Evolutionary conservation across 64 coral and sea anemone species (phyloP).

Genomic region (Anthopleura sola): DNA sequence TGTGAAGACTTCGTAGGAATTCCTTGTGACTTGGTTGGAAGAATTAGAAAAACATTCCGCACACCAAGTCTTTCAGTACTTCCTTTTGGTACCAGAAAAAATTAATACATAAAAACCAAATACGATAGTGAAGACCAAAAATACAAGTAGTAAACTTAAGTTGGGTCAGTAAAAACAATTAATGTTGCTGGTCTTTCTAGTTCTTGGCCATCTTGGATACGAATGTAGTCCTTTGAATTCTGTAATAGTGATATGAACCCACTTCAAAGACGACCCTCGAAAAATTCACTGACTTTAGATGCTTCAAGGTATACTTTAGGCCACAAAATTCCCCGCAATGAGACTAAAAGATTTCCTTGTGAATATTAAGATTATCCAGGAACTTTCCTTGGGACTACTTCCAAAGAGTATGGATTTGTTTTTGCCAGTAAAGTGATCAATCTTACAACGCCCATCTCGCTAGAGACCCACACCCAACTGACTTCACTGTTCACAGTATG

Average conservation of each 20-base stretch:
- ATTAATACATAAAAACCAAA: background rate
- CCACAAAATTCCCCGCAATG: background rate
- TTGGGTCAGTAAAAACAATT: no score
- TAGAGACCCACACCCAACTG: background rate
- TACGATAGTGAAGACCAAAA: background rate
- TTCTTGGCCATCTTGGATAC: background rate
- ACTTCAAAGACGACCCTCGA: background rate
- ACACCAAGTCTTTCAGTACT: no score
- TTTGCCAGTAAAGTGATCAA: background rate
- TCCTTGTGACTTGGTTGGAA: no score
- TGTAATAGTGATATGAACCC: background rate
- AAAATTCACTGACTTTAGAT: background rate
- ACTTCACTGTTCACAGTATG: background rate
- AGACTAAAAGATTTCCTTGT: background rate
- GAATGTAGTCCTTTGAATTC: background rate
- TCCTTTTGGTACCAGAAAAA: background rate
- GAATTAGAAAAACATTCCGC: no score
- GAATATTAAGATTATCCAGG: background rate
- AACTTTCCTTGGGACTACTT: background rate
- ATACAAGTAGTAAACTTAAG: no score
- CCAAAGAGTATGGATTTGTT: background rate
- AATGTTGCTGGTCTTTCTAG: background rate
- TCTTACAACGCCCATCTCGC: background rate
- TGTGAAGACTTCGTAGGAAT: no score
- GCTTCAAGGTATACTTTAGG: background rate